Conservation (phyloP, 2,888 invertebrate genomes). For the Hirtodrosophila cameraria region DNA sequence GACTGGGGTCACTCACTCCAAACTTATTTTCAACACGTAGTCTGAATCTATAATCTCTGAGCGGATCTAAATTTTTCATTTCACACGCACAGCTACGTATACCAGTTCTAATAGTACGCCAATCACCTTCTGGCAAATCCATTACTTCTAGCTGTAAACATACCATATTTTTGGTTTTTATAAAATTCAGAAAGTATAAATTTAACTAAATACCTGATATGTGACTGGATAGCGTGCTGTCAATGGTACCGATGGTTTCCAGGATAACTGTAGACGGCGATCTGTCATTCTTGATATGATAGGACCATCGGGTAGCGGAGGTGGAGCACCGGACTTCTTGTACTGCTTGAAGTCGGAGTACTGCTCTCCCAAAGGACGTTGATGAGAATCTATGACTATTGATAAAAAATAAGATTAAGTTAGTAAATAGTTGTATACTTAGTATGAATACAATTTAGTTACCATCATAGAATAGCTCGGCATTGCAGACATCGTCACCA, state of each 20-base stretch:
- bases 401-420: neutral
- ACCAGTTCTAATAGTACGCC: slow-evolving; percentile 94
- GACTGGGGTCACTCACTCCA: slow-evolving; percentile 98
- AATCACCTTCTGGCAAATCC: slow-evolving; percentile 95
- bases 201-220: slow-evolving; percentile 88
- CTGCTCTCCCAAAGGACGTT: slow-evolving; percentile 90
- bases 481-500: slow-evolving; percentile 92
- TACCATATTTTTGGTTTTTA: neutral
- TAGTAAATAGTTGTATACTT: neutral
- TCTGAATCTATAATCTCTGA: slow-evolving; percentile 97
- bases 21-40: slow-evolving; percentile 98
- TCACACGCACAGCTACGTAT: slow-evolving; percentile 95
- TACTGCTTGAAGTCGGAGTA: slow-evolving; percentile 93
- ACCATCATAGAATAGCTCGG: slow-evolving; percentile 93
- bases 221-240: slow-evolving; percentile 95
- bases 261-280: slow-evolving; percentile 93
- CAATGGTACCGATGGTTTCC: slow-evolving; percentile 96
- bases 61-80: slow-evolving; percentile 94
- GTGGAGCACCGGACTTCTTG: slow-evolving; percentile 92
- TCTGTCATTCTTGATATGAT: slow-evolving; percentile 97
- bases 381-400: slow-evolving; percentile 87
- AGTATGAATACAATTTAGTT: slow-evolving; percentile 17
- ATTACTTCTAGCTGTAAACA: slow-evolving; percentile 91
- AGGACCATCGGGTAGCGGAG: slow-evolving; percentile 95
- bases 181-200: neutral